Evolutionary conservation across 2,888 invertebrate species (phyloP).

Genomic region (Agrochola macilenta): DNA sequence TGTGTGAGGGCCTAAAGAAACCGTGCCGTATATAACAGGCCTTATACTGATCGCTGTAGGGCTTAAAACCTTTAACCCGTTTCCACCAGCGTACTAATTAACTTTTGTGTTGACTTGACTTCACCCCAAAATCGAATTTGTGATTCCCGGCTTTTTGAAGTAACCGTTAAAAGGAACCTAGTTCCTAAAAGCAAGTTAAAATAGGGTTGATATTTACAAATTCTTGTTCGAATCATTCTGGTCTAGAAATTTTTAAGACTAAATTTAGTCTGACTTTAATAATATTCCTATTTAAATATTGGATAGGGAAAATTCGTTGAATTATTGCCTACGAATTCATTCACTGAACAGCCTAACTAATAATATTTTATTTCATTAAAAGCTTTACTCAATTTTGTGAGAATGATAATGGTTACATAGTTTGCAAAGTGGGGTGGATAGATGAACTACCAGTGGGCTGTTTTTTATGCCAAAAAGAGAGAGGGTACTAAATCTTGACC

Average conservation of each 20-base stretch:
- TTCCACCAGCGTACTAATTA: constrained; percentile 39
- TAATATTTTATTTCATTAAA: background rate
- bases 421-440: background rate
- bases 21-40: background rate
- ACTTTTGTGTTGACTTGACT: constrained; percentile 38
- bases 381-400: background rate
- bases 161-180: constrained; percentile 19
- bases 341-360: background rate
- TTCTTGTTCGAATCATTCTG: constrained; percentile 20
- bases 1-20: background rate
- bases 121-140: constrained; percentile 41
- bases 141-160: constrained; percentile 24
- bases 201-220: constrained; percentile 29
- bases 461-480: background rate
- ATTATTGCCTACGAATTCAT: background rate
- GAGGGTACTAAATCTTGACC: too few relatives aligned
- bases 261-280: constrained; percentile 1
- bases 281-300: constrained; percentile 26
- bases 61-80: constrained; percentile 19
- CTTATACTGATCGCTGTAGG: constrained; percentile 21
- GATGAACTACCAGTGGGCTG: background rate
- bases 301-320: constrained; percentile 1
- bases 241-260: background rate
- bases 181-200: background rate
- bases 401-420: background rate